phyloP scores from a whole-genome alignment of 2,888 invertebrate genomes.

The Andricus quercusramuli region DNA sequence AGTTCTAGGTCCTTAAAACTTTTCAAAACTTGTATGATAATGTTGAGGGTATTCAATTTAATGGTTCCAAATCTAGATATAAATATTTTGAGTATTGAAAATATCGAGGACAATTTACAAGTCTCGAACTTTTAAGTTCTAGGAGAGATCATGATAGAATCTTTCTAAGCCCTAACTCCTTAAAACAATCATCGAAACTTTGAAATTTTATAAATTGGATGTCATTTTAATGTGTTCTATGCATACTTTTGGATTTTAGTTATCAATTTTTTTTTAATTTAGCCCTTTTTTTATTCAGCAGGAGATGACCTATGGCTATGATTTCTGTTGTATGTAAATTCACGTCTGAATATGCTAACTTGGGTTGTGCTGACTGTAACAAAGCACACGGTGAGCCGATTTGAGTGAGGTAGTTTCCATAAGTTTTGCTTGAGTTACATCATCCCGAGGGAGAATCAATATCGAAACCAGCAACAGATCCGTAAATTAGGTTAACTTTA shows the following conservation, averaged over 20 bases:
- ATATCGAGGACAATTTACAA: too few relatives aligned
- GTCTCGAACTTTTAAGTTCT: too few relatives aligned
- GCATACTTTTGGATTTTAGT: neutral
- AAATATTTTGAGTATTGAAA: too few relatives aligned
- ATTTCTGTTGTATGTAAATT: slow-evolving; percentile 4
- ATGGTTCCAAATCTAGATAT: too few relatives aligned
- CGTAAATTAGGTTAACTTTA: slow-evolving; percentile 1
- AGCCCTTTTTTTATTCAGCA: neutral
- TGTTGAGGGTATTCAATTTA: too few relatives aligned
- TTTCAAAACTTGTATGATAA: too few relatives aligned
- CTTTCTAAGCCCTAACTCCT: too few relatives aligned
- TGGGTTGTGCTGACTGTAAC: slow-evolving; percentile 33
- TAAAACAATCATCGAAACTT: too few relatives aligned
- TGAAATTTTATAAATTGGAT: too few relatives aligned
- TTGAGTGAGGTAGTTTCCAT: slow-evolving; percentile 20
- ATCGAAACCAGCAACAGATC: slow-evolving; percentile 4
- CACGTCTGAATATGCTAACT: slow-evolving; percentile 20
- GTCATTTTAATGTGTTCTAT: neutral
- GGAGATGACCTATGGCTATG: neutral
- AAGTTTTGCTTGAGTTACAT: slow-evolving; percentile 15
- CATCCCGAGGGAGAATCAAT: slow-evolving; percentile 25
- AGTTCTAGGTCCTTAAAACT: too few relatives aligned
- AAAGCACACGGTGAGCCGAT: slow-evolving; percentile 17
- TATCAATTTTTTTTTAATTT: neutral
- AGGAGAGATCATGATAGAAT: too few relatives aligned